These are phyloP conservation scores for Crypturellus tataupa DNA, from an alignment of 2,797 vertebrate species.

Conservation along the genomic window DNA sequence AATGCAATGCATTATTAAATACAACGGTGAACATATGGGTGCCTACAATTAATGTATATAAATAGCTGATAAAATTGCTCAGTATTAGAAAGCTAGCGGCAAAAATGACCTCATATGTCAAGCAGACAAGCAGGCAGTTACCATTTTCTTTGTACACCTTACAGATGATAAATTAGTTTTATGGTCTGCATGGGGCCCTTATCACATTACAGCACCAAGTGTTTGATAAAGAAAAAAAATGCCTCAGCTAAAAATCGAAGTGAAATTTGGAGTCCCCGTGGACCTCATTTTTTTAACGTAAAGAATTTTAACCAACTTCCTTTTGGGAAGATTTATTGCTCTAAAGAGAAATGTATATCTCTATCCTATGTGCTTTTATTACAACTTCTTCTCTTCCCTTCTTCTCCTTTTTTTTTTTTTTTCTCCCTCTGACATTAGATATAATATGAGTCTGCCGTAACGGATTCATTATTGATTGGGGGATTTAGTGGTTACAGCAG, in stretches of 20 bases:
- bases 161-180: constrained; percentile 88
- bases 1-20: constrained; percentile 85
- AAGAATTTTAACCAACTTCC: constrained; percentile 83
- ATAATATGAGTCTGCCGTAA: constrained; percentile 77
- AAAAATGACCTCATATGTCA: constrained; percentile 87
- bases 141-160: constrained; percentile 86
- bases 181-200: constrained; percentile 84
- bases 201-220: constrained; percentile 85
- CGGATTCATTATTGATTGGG: constrained; percentile 77
- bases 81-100: constrained; percentile 86
- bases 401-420: neutral
- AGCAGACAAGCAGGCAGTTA: constrained; percentile 85
- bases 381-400: constrained; percentile 64
- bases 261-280: constrained; percentile 81
- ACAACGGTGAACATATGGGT: constrained; percentile 85
- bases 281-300: constrained; percentile 82
- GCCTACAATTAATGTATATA: constrained; percentile 88
- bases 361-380: constrained; percentile 81
- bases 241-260: constrained; percentile 83
- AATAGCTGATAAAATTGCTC: constrained; percentile 87
- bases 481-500: constrained; percentile 69
- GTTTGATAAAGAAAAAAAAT: constrained; percentile 86
- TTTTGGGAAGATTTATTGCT: constrained; percentile 81
- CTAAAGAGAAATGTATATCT: constrained; percentile 80
- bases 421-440: constrained; percentile 67